Evolutionary conservation across 2,888 invertebrate species (phyloP).

Genomic region (Crocallis elinguaria): DNA sequence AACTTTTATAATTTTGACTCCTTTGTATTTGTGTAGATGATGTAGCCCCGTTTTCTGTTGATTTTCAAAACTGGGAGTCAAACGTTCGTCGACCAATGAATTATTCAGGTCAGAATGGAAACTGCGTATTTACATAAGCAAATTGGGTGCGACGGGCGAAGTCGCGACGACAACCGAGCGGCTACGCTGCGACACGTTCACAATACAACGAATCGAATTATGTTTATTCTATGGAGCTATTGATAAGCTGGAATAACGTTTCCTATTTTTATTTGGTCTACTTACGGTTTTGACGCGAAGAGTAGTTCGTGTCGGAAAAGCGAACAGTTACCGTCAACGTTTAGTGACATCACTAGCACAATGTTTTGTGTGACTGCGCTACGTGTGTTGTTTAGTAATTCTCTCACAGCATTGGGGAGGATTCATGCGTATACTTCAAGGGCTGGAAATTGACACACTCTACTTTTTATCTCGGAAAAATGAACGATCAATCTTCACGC

Average conservation of each 20-base stretch:
- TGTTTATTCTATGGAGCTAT: conserved; percentile 27
- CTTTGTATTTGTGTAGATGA: conserved; percentile 64
- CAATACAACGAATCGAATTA: conserved; percentile 40
- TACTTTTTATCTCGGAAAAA: too few relatives aligned
- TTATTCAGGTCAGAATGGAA: conserved; percentile 80
- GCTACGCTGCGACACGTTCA: conserved; percentile 40
- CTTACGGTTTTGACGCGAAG: conserved; percentile 1
- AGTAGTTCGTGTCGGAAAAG: not conserved
- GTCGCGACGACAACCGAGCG: conserved; percentile 44
- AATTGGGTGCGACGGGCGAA: conserved; percentile 75
- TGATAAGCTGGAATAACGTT: conserved; percentile 25
- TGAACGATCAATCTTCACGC: too few relatives aligned
- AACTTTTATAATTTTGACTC: conserved; percentile 64
- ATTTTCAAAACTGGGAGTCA: conserved; percentile 78
- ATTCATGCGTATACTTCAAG: too few relatives aligned
- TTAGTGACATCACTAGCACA: too few relatives aligned
- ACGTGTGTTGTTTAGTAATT: too few relatives aligned
- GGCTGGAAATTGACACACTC: too few relatives aligned
- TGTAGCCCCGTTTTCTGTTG: conserved; percentile 63
- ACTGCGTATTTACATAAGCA: conserved; percentile 84
- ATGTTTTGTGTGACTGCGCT: too few relatives aligned
- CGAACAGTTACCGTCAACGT: too few relatives aligned
- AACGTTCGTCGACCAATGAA: conserved; percentile 75
- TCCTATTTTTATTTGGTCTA: conserved; percentile 7
- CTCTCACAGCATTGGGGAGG: too few relatives aligned